Conservation (phyloP, 1,140 invertebrate genomes). For the Tyrophagus putrescentiae region DNA sequence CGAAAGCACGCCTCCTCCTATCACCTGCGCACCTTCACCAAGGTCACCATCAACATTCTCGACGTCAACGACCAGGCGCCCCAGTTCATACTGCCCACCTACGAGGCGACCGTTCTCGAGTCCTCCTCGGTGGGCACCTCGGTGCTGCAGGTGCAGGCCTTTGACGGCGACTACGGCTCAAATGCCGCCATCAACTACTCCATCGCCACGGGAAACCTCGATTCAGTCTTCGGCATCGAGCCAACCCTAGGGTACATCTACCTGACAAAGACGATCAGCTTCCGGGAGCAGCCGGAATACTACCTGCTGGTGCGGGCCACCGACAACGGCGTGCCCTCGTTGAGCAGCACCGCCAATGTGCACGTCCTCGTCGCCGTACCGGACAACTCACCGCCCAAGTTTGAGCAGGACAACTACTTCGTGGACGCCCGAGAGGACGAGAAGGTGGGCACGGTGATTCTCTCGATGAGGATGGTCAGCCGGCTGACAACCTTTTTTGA, state of each 20-base stretch:
- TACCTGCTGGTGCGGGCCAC: conserved; percentile 62
- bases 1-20: conserved; percentile 35
- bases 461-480: conserved; percentile 56
- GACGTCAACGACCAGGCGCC: conserved; percentile 82
- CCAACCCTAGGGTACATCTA: conserved; percentile 55
- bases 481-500: conserved; percentile 64
- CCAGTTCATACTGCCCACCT: conserved; percentile 54
- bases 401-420: conserved; percentile 46
- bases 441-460: conserved; percentile 55
- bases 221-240: conserved; percentile 58
- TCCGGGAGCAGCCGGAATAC: conserved; percentile 52
- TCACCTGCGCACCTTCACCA: conserved; percentile 16
- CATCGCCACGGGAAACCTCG: conserved; percentile 54
- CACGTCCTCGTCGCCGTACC: conserved; percentile 79
- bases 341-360: conserved; percentile 59
- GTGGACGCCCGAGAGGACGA: conserved; percentile 72
- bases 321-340: conserved; percentile 57
- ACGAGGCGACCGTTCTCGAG: conserved; percentile 58
- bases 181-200: conserved; percentile 64
- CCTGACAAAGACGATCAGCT: conserved; percentile 54
- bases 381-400: conserved; percentile 70
- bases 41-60: conserved; percentile 34
- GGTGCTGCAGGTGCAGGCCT: conserved; percentile 53
- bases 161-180: conserved; percentile 61
- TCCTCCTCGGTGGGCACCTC: conserved; percentile 53